A percentile compares a stretch with the other conserved stretches of the same genome.
Evolutionary conservation across 2,113 vertebrate species (phyloP).

Genomic region (Percina caprodes): DNA sequence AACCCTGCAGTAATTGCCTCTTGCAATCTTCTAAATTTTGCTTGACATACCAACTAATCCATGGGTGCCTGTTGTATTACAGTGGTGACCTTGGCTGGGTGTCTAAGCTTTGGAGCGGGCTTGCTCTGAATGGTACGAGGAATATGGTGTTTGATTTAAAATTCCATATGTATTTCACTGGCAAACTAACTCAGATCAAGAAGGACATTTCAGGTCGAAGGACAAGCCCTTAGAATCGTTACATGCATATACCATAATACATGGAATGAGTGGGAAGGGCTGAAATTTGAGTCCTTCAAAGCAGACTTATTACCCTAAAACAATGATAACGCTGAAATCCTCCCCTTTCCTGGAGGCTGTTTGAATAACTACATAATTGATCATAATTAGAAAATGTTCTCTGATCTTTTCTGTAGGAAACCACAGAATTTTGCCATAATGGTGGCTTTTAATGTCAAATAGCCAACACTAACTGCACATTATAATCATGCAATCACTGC

Average conservation of each 20-base stretch:
- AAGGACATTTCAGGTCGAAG: constrained; percentile 34
- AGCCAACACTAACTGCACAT: constrained; percentile 1
- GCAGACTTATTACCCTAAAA: constrained; percentile 71
- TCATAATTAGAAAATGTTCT: constrained; percentile 63
- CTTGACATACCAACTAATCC: constrained; percentile 73
- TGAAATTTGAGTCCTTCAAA: constrained; percentile 63
- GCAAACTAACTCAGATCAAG: constrained; percentile 18
- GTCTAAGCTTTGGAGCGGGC: constrained; percentile 47
- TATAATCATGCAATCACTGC: neutral
- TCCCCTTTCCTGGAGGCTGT: constrained; percentile 58
- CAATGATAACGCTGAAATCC: constrained; percentile 65
- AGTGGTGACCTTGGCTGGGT: constrained; percentile 75
- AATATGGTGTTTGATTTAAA: constrained; percentile 51
- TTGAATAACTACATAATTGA: constrained; percentile 72
- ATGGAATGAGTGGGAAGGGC: constrained; percentile 26
- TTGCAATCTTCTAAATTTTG: constrained; percentile 75
- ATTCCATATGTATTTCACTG: constrained; percentile 55
- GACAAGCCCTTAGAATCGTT: constrained; percentile 45
- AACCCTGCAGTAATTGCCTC: constrained; percentile 76
- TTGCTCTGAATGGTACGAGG: constrained; percentile 26
- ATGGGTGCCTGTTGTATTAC: constrained; percentile 64
- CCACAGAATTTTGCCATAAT: constrained; percentile 35
- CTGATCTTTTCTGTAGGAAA: constrained; percentile 58
- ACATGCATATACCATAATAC: no score
- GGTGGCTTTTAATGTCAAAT: constrained; percentile 45